These are phyloP conservation scores for Caenorhabditis zanzibari DNA, from an alignment of 2,888 invertebrate species.

Conservation along the genomic window DNA sequence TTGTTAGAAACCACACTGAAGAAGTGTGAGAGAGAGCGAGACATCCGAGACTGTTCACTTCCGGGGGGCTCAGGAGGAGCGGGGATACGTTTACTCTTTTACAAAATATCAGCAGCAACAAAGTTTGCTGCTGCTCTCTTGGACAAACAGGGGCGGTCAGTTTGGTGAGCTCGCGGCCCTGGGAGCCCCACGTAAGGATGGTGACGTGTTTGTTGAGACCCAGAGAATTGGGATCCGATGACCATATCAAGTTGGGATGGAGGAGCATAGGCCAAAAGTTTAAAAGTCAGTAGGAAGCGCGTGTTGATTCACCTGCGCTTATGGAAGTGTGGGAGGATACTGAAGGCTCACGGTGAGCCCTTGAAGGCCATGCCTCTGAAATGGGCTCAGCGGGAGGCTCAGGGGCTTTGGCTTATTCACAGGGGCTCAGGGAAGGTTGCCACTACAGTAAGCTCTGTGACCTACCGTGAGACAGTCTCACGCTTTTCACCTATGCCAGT, in stretches of 20 bases:
- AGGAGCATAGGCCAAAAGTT: conserved; percentile 20
- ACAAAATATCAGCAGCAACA: conserved; percentile 54
- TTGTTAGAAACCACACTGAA: conserved; percentile 31
- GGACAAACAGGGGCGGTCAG: conserved; percentile 61
- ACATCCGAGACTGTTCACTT: conserved; percentile 63
- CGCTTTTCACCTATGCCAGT: too few relatives aligned
- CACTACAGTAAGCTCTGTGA: too few relatives aligned
- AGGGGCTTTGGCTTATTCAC: too few relatives aligned
- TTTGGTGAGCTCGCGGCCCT: conserved; percentile 12
- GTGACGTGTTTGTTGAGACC: too few relatives aligned
- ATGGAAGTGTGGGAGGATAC: not conserved
- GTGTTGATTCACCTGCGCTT: conserved; percentile 51
- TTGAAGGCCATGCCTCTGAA: too few relatives aligned
- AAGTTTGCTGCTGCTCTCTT: conserved; percentile 1
- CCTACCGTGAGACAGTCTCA: too few relatives aligned
- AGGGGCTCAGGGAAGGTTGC: too few relatives aligned
- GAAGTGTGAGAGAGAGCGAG: conserved; percentile 21
- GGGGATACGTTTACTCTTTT: conserved; percentile 54
- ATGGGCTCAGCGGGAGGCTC: too few relatives aligned
- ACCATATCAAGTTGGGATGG: conserved; percentile 35
- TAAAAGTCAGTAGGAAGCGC: not conserved
- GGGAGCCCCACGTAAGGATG: not conserved
- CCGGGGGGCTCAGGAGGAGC: conserved; percentile 33
- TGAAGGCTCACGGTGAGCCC: not conserved
- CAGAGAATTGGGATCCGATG: conserved; percentile 33